Evolutionary conservation across 2,888 invertebrate genomes (phyloP).

Genomic region (Falcaria lacertinaria): DNA sequence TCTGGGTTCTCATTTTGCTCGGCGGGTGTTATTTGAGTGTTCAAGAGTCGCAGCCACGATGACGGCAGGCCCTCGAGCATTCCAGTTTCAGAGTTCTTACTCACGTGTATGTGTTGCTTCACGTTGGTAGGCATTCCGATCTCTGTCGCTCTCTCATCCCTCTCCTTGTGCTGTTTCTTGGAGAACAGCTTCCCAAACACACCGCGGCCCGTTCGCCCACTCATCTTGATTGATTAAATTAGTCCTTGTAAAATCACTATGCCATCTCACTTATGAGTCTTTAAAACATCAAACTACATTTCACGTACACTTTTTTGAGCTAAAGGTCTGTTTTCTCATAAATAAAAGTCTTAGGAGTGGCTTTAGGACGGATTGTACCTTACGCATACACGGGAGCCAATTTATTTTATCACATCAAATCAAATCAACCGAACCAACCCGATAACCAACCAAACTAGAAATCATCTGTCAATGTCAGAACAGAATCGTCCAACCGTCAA

Average conservation of each 20-base stretch:
- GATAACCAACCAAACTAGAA: too few relatives aligned
- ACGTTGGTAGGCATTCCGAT: constrained; percentile 93
- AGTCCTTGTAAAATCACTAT: constrained; percentile 36
- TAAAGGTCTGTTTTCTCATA: constrained; percentile 41
- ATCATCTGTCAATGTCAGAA: constrained; percentile 57
- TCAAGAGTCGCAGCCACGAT: constrained; percentile 88
- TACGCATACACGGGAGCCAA: constrained; percentile 38
- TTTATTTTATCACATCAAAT: constrained; percentile 21
- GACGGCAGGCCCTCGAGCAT: constrained; percentile 91
- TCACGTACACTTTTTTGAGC: constrained; percentile 37
- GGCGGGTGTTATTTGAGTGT: constrained; percentile 90
- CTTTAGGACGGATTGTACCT: constrained; percentile 63
- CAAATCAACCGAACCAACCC: too few relatives aligned
- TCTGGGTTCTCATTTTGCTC: constrained; percentile 94
- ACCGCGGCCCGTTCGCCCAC: constrained; percentile 69
- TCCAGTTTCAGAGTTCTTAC: constrained; percentile 89
- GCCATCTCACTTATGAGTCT: constrained; percentile 51
- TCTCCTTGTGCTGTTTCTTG: constrained; percentile 59
- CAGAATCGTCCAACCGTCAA: constrained; percentile 22
- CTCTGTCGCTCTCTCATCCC: constrained; percentile 79
- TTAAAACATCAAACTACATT: constrained; percentile 52
- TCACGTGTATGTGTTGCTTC: constrained; percentile 92
- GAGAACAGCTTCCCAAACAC: constrained; percentile 75
- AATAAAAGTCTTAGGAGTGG: constrained; percentile 55
- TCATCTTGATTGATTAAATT: constrained; percentile 59